Evolutionary conservation across 2,113 vertebrate genomes (phyloP), one percentile per base, ranked within the genome.

Genomic region (Gasterosteus nipponicus): DNA sequence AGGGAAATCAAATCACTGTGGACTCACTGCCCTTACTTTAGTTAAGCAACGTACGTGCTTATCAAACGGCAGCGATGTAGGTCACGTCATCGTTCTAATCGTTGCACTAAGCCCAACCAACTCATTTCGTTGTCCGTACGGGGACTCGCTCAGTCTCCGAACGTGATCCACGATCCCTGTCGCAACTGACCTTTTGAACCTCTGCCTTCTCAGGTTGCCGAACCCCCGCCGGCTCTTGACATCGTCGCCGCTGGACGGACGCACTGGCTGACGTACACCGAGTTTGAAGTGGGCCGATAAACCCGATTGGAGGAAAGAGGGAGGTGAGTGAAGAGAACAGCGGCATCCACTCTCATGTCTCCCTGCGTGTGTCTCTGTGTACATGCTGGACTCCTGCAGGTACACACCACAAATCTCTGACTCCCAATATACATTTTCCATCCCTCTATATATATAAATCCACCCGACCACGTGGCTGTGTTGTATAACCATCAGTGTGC

Each of bases 201-300:
- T 42, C 7, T 87, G 75, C 82, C 75, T 81, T 75, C 78, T 79
- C 86, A 92, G 91, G 87, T 86, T 86, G 33, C 38, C 72, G 71
- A 86, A 80, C 62, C 75, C 75, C 81, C 68, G 76, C 69, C 71
- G 41, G 65, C 81, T 58, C 62, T 26, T 63, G 69, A 88, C 80
- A 46, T 61, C 4, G 79, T 54, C 35, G 69, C 82, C 75, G 80
- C 63, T 77, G 76, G 39, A 57, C 75, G 29, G 66, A 87, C 54
- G 59, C 56, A 5, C 73, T 14, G 62, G 59, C 56, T 64, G 76
- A 78, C 29, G 26, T 75, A 75, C 74, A 1, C 69, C 61, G 66
- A 69, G 26, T 1, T 42, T 26, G 59, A 78, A 71, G 78, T 26
- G 33, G 61, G 22, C 66, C 7, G 56, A 85, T 57, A 53, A 69